Percentiles rank a stretch among this genome's conserved stretches.
Evolutionary conservation across 53 echinoderm and acorn worm genomes (phyloP).

Genomic region (Echinometra lucunter): DNA sequence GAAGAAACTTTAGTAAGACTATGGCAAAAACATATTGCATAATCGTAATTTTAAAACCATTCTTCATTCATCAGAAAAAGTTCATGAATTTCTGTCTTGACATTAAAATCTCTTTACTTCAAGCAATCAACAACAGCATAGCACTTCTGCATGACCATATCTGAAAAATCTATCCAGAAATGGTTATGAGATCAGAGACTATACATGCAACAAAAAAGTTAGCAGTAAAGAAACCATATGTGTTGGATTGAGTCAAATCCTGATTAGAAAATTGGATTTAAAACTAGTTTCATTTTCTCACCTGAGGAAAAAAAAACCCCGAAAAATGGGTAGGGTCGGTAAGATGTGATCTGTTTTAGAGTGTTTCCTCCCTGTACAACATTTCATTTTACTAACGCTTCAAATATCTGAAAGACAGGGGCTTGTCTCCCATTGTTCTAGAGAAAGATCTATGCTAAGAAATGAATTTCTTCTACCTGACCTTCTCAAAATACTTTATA

Average conservation of each 20-base stretch:
- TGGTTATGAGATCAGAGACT: neutral
- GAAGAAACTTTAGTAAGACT: neutral
- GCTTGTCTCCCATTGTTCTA: no score
- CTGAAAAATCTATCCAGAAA: neutral
- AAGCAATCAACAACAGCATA: neutral
- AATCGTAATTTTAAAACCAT: no score
- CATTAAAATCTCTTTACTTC: neutral
- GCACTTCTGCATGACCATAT: neutral
- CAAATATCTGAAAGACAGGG: no score
- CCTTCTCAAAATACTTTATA: no score
- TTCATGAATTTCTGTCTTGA: neutral
- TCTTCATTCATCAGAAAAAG: no score
- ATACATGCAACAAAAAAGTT: neutral
- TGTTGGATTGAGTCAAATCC: constrained; percentile 30
- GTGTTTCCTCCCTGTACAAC: no score
- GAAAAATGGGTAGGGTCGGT: neutral
- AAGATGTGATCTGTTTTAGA: no score
- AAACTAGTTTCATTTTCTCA: constrained; percentile 36
- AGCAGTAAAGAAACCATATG: neutral
- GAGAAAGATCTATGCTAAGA: no score
- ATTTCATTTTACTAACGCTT: no score
- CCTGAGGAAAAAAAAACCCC: neutral
- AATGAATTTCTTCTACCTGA: no score
- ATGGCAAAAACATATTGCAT: neutral
- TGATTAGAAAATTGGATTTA: constrained; percentile 37